phyloP scores from a whole-genome alignment of 2,888 invertebrate species.

The Gymnosoma rotundatum region DNA sequence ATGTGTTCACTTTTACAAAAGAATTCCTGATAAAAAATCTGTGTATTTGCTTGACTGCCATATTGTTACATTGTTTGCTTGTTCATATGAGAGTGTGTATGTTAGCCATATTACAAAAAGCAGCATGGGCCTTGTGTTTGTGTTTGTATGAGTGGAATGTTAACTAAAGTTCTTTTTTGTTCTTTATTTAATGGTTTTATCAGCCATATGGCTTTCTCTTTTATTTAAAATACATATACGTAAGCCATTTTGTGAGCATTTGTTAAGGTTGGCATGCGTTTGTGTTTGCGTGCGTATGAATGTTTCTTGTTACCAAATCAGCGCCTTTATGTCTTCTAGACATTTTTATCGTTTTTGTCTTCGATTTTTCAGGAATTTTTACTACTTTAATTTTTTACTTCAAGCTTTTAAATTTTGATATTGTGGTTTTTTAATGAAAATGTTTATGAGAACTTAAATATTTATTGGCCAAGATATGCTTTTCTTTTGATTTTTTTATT shows the following conservation, averaged over 20 bases:
- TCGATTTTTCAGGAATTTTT: constrained; percentile 75
- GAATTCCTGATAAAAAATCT: constrained; percentile 44
- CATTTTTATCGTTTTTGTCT: constrained; percentile 81
- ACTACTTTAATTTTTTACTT: constrained; percentile 68
- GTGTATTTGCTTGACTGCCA: constrained; percentile 56
- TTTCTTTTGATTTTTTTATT: too few species aligned
- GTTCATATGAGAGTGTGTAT: constrained; percentile 4
- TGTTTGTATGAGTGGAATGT: constrained; percentile 45
- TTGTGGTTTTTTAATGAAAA: background rate
- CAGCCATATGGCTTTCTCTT: constrained; percentile 59
- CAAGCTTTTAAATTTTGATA: constrained; percentile 37
- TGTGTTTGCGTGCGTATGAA: background rate
- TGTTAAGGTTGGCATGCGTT: constrained; percentile 8
- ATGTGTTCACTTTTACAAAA: background rate
- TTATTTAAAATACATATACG: constrained; percentile 26
- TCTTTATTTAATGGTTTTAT: background rate
- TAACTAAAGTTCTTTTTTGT: constrained; percentile 30
- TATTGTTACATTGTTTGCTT: constrained; percentile 40
- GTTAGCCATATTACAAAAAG: constrained; percentile 33
- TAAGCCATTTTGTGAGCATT: constrained; percentile 29
- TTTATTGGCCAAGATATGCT: too few species aligned
- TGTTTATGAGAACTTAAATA: too few species aligned
- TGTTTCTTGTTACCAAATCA: constrained; percentile 57
- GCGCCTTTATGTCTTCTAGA: constrained; percentile 77
- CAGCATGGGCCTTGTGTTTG: constrained; percentile 14